These are phyloP conservation scores for Nansenia antarctica DNA, from an alignment of 2,113 vertebrate genomes.

Conservation along the genomic window DNA sequence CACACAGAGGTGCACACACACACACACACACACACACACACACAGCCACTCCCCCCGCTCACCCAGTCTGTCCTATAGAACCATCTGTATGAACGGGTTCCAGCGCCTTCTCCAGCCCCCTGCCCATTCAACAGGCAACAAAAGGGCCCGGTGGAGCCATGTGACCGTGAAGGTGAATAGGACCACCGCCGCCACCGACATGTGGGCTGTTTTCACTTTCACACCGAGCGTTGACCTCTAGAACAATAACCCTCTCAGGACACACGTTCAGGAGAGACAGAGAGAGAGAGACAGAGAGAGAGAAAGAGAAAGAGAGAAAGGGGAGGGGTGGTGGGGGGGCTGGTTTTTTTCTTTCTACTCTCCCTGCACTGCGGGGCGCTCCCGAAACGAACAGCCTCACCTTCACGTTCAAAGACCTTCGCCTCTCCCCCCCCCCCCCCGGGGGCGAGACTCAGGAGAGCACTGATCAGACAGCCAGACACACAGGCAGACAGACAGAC, in stretches of 20 bases:
- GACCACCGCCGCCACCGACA: neutral
- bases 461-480: neutral
- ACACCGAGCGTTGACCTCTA: slow-evolving; percentile 27
- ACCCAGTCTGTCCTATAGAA: slow-evolving; percentile 24
- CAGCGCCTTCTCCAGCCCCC: slow-evolving; percentile 12
- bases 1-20: slow-evolving; percentile 9
- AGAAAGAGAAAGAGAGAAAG: too few species aligned
- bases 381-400: neutral
- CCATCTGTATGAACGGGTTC: slow-evolving; percentile 33
- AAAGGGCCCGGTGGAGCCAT: neutral
- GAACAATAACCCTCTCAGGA: slow-evolving; percentile 37
- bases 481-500: too few species aligned
- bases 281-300: neutral
- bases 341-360: slow-evolving; percentile 11
- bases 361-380: neutral
- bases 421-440: too few species aligned
- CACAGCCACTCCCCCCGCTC: neutral
- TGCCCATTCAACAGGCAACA: slow-evolving; percentile 10
- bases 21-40: slow-evolving; percentile 23
- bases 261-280: neutral
- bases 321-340: slow-evolving; percentile 9
- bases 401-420: slow-evolving; percentile 16
- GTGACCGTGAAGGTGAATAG: slow-evolving; percentile 17
- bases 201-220: slow-evolving; percentile 18
- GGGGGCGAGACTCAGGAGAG: too few species aligned